Evolutionary conservation across 2,797 vertebrate genomes (phyloP).

Genomic region (Lagorchestes hirsutus): DNA sequence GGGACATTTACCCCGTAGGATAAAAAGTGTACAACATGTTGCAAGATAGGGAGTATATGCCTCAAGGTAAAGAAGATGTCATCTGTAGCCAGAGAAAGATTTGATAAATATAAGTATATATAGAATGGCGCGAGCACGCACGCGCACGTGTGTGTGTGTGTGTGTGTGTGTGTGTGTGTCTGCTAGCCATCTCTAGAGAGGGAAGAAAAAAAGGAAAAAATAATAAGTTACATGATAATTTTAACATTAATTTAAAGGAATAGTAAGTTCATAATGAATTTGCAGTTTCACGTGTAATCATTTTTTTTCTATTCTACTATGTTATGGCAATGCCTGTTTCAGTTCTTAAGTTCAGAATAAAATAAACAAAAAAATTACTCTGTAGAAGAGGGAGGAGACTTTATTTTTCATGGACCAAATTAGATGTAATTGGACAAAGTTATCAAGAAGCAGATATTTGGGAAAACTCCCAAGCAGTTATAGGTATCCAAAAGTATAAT

Average conservation of each 20-base stretch:
- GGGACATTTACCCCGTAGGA: not conserved
- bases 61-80: not conserved
- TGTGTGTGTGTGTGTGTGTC: no score
- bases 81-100: not conserved
- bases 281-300: not conserved
- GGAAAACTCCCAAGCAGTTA: not conserved
- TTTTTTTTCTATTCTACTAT: not conserved
- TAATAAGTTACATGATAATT: not conserved
- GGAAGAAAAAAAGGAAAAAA: not conserved
- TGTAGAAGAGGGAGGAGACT: not conserved
- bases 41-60: not conserved
- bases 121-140: no score
- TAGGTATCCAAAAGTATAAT: not conserved
- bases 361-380: not conserved
- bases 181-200: not conserved
- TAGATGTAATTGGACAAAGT: not conserved
- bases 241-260: not conserved
- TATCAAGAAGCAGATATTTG: not conserved
- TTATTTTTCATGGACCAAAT: not conserved
- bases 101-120: not conserved
- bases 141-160: no score
- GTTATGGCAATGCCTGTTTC: not conserved
- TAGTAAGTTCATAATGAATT: not conserved
- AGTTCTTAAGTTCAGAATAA: not conserved
- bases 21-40: not conserved